Percentiles rank a stretch among this genome's conserved stretches.
Conservation (phyloP, 2,888 invertebrate species). For the Oithona nana region DNA sequence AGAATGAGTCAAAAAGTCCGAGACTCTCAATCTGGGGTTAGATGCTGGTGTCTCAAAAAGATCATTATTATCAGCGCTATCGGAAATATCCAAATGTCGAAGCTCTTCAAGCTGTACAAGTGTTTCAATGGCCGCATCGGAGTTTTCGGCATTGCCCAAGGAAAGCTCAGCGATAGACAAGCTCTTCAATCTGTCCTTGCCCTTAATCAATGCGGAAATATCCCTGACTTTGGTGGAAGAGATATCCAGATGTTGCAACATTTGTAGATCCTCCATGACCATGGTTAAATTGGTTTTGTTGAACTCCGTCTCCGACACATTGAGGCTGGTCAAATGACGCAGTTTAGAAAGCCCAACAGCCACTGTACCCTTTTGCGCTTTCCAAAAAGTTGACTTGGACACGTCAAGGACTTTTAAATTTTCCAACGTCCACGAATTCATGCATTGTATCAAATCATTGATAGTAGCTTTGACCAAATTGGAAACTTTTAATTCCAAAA, state of each 20-base stretch:
- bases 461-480: constrained; percentile 37
- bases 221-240: constrained; percentile 43
- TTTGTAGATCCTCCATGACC: constrained; percentile 42
- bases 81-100: constrained; percentile 38
- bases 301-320: constrained; percentile 47
- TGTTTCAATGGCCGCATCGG: constrained; percentile 26
- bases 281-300: constrained; percentile 43
- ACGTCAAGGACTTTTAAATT: constrained; percentile 42
- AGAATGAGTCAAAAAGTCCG: constrained; percentile 26
- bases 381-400: constrained; percentile 40
- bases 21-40: constrained; percentile 26
- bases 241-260: constrained; percentile 43
- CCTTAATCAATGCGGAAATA: constrained; percentile 37
- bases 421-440: constrained; percentile 43
- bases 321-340: constrained; percentile 37
- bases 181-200: constrained; percentile 37
- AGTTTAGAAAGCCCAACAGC: constrained; percentile 41
- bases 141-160: background rate
- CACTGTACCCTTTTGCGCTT: constrained; percentile 35
- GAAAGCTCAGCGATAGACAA: constrained; percentile 34
- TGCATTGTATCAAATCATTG: constrained; percentile 42
- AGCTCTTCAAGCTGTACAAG: constrained; percentile 34
- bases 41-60: constrained; percentile 30
- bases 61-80: constrained; percentile 33
- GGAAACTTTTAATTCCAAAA: constrained; percentile 40